These are phyloP conservation scores for Drosophila lacteicornis DNA, from an alignment of 1,140 invertebrate genomes.

Conservation along the genomic window DNA sequence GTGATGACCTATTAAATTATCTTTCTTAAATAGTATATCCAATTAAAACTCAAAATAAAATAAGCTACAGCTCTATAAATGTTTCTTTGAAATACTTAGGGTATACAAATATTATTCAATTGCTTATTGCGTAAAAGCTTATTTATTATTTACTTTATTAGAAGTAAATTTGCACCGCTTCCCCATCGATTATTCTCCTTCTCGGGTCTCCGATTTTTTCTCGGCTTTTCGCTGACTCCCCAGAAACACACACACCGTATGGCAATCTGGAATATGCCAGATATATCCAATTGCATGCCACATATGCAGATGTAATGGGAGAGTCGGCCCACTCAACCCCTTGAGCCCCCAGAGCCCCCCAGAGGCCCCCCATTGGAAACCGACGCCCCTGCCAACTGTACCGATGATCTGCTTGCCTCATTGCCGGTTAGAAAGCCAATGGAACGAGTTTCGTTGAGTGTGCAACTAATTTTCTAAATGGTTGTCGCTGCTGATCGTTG, in stretches of 20 bases:
- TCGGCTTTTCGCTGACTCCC: slow-evolving; percentile 20
- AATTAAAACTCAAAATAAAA: too few species aligned
- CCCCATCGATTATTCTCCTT: slow-evolving; percentile 1
- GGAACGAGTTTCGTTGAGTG: slow-evolving; percentile 75
- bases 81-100: too few species aligned
- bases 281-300: slow-evolving; percentile 48
- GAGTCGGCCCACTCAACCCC: slow-evolving; percentile 27
- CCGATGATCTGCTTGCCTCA: slow-evolving; percentile 40
- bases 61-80: too few species aligned
- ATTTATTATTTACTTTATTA: too few species aligned
- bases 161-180: not conserved
- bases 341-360: too few species aligned
- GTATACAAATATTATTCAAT: too few species aligned
- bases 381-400: slow-evolving; percentile 22
- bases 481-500: slow-evolving; percentile 64
- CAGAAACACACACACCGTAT: slow-evolving; percentile 12
- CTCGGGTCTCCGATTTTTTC: slow-evolving; percentile 13
- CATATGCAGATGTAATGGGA: slow-evolving; percentile 51
- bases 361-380: not conserved
- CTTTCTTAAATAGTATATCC: too few species aligned
- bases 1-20: too few species aligned
- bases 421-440: slow-evolving; percentile 76
- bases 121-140: too few species aligned
- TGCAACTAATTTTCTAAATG: slow-evolving; percentile 81
- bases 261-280: slow-evolving; percentile 49